Percentiles rank a stretch among this genome's conserved stretches.
Conservation (phyloP, 2,888 invertebrate species). For the Phyllotreta cruciferae region DNA sequence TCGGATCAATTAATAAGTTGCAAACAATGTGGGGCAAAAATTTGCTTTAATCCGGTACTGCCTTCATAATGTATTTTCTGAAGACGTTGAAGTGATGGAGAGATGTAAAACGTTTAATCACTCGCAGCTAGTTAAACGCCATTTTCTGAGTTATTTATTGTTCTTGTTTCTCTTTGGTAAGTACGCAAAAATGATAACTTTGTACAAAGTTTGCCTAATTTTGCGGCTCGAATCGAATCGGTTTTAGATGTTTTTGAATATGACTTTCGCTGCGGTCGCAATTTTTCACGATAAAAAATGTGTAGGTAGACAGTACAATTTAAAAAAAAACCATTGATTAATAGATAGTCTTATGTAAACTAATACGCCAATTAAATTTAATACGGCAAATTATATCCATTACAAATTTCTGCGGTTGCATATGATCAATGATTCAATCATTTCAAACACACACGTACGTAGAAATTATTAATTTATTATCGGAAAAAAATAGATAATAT, state of each 20-base stretch:
- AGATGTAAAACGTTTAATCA: slow-evolving; percentile 19
- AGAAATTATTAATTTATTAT: not conserved
- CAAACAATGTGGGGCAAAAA: not conserved
- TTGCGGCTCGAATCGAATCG: not conserved
- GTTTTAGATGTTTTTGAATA: slow-evolving; percentile 15
- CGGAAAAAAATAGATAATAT: slow-evolving; percentile 26
- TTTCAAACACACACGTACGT: slow-evolving; percentile 5
- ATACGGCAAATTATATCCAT: too few relatives aligned
- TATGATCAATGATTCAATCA: slow-evolving; percentile 27
- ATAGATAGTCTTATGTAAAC: too few relatives aligned
- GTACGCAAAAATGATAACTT: slow-evolving; percentile 14
- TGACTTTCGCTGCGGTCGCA: not conserved
- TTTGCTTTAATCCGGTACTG: not conserved
- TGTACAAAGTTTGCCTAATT: slow-evolving; percentile 15
- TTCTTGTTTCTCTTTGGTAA: slow-evolving; percentile 10
- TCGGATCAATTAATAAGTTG: not conserved
- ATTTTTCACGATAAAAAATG: slow-evolving; percentile 8
- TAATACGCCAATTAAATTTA: too few relatives aligned
- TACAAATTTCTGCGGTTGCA: slow-evolving; percentile 18
- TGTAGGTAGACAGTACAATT: too few relatives aligned
- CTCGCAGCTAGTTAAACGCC: slow-evolving; percentile 15
- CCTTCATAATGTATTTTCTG: not conserved
- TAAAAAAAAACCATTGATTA: too few relatives aligned
- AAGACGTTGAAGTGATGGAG: slow-evolving; percentile 15
- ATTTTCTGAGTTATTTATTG: slow-evolving; percentile 18